phyloP scores from a whole-genome alignment of 2,797 vertebrate species.

The Chelon auratus region DNA sequence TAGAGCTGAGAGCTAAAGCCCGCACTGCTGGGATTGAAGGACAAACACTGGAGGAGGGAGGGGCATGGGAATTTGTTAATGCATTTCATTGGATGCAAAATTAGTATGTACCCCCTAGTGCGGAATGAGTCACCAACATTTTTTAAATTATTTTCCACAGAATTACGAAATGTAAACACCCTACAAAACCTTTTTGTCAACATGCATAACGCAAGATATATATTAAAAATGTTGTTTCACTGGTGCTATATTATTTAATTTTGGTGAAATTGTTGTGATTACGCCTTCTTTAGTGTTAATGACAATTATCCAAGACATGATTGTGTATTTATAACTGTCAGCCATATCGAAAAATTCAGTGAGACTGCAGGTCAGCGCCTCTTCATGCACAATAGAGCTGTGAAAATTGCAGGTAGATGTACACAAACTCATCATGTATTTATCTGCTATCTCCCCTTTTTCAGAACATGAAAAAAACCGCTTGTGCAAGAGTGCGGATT shows the following conservation, averaged over 20 bases:
- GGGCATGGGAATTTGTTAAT: no score
- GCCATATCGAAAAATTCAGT: not conserved
- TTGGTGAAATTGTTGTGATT: not conserved
- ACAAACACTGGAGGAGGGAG: no score
- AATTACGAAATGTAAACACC: no score
- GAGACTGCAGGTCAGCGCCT: not conserved
- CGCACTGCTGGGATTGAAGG: no score
- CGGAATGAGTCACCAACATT: no score
- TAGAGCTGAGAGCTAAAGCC: no score
- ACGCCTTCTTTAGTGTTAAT: not conserved
- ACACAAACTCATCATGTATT: constrained; percentile 1
- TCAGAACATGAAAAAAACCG: constrained; percentile 98
- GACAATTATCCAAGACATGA: not conserved
- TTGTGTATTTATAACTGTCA: not conserved
- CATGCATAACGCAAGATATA: no score
- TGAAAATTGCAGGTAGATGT: not conserved
- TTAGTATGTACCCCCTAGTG: no score
- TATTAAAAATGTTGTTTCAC: no score
- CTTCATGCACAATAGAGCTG: not conserved
- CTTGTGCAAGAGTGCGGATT: constrained; percentile 97
- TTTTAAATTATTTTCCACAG: no score
- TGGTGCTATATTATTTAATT: constrained; percentile 9
- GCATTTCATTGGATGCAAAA: no score
- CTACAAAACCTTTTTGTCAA: no score
- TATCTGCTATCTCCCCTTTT: not conserved